phyloP scores from a whole-genome alignment of 2,113 vertebrate species.

The Mormyrus lacerda region DNA sequence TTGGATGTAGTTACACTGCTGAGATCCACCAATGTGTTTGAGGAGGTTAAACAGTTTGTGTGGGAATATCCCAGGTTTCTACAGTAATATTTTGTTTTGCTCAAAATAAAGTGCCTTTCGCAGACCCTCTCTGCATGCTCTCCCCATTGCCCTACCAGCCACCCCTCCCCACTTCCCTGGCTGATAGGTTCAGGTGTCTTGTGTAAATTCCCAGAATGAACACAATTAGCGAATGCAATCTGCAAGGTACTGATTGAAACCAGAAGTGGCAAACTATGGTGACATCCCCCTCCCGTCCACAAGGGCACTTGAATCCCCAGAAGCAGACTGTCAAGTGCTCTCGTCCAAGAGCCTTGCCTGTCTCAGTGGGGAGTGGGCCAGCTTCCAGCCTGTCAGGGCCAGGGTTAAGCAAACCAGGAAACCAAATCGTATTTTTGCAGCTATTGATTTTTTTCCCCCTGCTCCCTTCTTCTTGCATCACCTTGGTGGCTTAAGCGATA shows the following conservation, averaged over 20 bases:
- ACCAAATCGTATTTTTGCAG: slow-evolving; percentile 48
- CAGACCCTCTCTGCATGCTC: background rate
- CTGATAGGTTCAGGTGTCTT: slow-evolving; percentile 14
- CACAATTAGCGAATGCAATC: slow-evolving; percentile 14
- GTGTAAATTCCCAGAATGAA: background rate
- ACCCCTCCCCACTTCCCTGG: background rate
- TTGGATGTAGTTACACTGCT: background rate
- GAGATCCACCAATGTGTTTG: too few relatives aligned
- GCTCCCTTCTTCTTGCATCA: background rate
- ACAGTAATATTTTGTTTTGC: background rate
- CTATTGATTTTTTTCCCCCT: slow-evolving; percentile 43
- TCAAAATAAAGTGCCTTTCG: background rate
- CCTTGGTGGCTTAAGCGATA: slow-evolving; percentile 35
- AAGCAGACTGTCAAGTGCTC: slow-evolving; percentile 16
- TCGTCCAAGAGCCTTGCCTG: slow-evolving; percentile 10
- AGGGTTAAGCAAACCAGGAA: slow-evolving; percentile 44
- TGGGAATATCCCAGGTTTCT: background rate
- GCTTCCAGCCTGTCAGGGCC: slow-evolving; percentile 33
- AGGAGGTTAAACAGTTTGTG: background rate
- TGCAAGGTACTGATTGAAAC: slow-evolving; percentile 26
- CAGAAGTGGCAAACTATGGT: slow-evolving; percentile 6
- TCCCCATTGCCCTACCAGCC: background rate
- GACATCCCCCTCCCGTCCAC: background rate
- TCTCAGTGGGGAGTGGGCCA: slow-evolving; percentile 8
- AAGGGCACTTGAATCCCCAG: slow-evolving; percentile 11